Evolutionary conservation across 2,113 vertebrate species (phyloP).

Genomic region (Alectura lathami): DNA sequence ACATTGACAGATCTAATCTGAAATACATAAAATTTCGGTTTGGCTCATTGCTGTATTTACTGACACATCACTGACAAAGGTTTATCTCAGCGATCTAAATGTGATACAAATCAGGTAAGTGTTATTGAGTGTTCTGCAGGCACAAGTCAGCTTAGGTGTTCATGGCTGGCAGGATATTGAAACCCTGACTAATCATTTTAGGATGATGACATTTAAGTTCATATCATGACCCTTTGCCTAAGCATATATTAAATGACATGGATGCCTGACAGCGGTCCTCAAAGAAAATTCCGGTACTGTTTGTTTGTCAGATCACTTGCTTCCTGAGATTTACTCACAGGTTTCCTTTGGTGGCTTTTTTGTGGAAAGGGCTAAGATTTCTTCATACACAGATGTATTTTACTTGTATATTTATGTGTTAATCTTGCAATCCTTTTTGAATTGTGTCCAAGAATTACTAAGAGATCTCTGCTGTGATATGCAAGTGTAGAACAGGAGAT

Average conservation of each 20-base stretch:
- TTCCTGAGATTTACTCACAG: background rate
- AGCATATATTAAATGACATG: background rate
- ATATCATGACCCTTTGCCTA: background rate
- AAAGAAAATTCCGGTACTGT: background rate
- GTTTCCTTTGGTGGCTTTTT: background rate
- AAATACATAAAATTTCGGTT: background rate
- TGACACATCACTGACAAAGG: background rate
- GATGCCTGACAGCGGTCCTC: background rate
- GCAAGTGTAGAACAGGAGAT: background rate
- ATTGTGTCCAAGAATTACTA: background rate
- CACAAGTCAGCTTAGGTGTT: background rate
- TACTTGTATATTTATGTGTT: background rate
- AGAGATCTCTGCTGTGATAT: background rate
- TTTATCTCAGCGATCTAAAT: background rate
- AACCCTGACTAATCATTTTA: background rate
- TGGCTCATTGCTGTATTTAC: background rate
- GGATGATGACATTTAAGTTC: background rate
- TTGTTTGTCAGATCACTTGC: background rate
- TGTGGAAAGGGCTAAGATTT: background rate
- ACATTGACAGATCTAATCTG: background rate
- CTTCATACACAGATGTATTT: background rate
- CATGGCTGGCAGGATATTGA: background rate
- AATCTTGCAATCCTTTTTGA: background rate
- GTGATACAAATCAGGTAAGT: background rate
- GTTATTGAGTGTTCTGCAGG: background rate